Evolutionary conservation across 2,888 invertebrate genomes (phyloP), one percentile per base, ranked within the genome.

Genomic region (Epirrhoe tristata): DNA sequence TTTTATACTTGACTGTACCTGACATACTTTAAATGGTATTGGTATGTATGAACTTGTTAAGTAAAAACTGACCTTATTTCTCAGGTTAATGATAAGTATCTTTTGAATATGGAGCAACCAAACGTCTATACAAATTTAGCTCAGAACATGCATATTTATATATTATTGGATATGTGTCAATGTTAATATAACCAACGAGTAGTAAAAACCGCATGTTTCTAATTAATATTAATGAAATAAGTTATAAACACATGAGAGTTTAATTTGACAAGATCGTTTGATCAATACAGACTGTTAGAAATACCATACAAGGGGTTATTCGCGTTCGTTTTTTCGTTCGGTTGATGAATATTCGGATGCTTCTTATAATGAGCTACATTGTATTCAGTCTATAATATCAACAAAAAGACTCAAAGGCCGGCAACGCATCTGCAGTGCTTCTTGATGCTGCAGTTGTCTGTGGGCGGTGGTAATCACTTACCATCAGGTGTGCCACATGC

Each of bases 11-110:
- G 12, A 0, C 12, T 43, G 12, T 43, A 43, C 12, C 39, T 12
- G 1, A 7, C 7, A 5, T 5, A 43, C 39, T 43, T 24, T 43
- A 43, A 10, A 43, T 43, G 12, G 39, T 43, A 43, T 12, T 43
- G 39, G 12, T 43, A n/a, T n/a, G n/a, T 12, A 12, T 12, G n/a
- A 43, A 43, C 39, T 43, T 3, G 39, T 43, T 43, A 1, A 43
- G 39, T 43, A 39, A 39, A 52, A 52, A 39, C 51, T 39, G 36
- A 58, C 51, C 52, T 32, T 57, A 48, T 8, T 43, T 12, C 39
- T 43, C 24, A 39, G 10, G 12, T 43, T 12, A 10, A 10, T 39
- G 7, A 24, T 24, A 24, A 24, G 24, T 24, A 24, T 24, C 24
- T 24, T 24, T 24, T 24, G 24, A 24, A 24, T 8, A 57, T 46